Percentiles rank a stretch among this genome's conserved stretches.
Conservation (phyloP, 2,113 vertebrate species). For the Sinocyclocheilus grahami region DNA sequence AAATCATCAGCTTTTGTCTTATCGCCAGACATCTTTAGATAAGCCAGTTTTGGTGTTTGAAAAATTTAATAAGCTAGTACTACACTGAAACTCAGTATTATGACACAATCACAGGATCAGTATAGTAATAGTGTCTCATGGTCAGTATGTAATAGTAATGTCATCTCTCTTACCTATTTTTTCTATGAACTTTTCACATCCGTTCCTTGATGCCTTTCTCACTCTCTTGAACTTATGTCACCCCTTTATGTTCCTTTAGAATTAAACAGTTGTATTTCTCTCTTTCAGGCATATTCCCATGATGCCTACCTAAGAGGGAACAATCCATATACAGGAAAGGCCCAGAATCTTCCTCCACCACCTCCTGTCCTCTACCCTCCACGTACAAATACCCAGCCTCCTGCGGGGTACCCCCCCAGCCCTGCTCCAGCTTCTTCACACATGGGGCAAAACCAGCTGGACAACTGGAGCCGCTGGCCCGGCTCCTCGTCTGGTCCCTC, state of each 20-base stretch:
- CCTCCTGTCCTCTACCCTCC: constrained; percentile 87
- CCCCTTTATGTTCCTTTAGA: not conserved
- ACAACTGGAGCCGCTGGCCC: constrained; percentile 77
- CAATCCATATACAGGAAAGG: constrained; percentile 86
- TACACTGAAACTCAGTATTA: not conserved
- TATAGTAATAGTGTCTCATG: not conserved
- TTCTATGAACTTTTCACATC: not conserved
- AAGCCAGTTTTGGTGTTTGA: not conserved
- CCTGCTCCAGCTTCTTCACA: constrained; percentile 62
- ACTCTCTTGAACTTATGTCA: not conserved
- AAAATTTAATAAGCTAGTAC: not conserved
- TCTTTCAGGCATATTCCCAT: constrained; percentile 89
- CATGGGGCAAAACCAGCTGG: constrained; percentile 76
- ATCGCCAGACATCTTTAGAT: not conserved
- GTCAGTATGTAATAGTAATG: not conserved
- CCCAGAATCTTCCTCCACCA: constrained; percentile 89
- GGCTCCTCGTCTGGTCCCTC: constrained; percentile 70
- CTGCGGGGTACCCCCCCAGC: constrained; percentile 56
- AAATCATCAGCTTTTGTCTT: not conserved
- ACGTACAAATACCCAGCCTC: constrained; percentile 78
- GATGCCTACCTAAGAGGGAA: constrained; percentile 96
- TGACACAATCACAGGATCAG: not conserved
- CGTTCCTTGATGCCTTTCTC: not conserved
- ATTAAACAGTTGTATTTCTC: constrained; percentile 17
- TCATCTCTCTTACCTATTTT: not conserved